Base-by-base conservation (phyloP, 2,888 invertebrate genomes). In the Crossocerus cetratus region DNA sequence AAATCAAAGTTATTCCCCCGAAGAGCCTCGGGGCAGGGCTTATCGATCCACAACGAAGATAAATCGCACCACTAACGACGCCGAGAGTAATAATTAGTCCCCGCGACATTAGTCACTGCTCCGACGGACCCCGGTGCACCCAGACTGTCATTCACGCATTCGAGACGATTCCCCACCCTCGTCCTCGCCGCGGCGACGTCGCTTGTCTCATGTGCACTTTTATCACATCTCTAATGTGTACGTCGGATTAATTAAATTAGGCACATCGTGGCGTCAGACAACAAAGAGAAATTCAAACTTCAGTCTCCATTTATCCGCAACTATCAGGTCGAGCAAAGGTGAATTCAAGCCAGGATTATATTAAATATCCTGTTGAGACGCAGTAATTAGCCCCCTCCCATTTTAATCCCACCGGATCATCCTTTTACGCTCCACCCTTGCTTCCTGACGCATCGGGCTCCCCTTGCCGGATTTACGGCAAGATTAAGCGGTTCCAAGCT, bases 381-480 rank as follows among this genome's bases (percentile, higher is more conserved):
- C 58, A 23, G 69, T 59, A 67, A 79, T 78, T 76, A 76, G 72
- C 79, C 45, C 43, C 23, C 55, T 55, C 56, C 72, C 59, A 72
- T 72, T 76, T 78, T 64, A 68, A 78, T 76, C 72, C 74, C 64
- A 61, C 23, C 57, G 61, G 55, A 58, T 49, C 4, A 13, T 11
- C 13, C 56, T 56, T 20, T 22, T 21, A 2, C 11, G 13, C 11
- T 14, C 18, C 20, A 59, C 20, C 44, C 2, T 0, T 55, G 22
- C 18, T 23, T 32, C 14, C 61, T 62, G 60, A 0, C 42, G 20
- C 58, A 14, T 32, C 53, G 23, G 53, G 67, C n/a, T n/a, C n/a
- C n/a, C n/a, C n/a, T n/a, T n/a, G n/a, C 71, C 65, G 70, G 76
- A 78, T 79, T 79, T 78, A 79, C 59, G 71, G 57, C 42, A 63